Conservation (phyloP, 1,140 invertebrate genomes). For the Cyclargus thomasi region DNA sequence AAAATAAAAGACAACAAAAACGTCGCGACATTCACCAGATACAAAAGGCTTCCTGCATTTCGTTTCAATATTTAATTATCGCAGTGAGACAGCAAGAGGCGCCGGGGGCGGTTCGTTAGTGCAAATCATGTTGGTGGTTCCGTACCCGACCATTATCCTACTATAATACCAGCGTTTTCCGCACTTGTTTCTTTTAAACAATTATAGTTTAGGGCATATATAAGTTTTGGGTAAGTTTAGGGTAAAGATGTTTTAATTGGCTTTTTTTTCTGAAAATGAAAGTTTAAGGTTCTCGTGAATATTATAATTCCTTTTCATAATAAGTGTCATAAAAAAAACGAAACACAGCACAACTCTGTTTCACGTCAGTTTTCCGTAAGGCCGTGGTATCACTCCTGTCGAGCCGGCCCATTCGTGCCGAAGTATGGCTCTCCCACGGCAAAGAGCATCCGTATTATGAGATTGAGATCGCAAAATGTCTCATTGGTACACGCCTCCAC, state of each 20-base stretch:
- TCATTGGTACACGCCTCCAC: no score
- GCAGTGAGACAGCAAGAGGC: constrained; percentile 20
- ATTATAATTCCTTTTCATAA: no score
- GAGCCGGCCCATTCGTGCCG: no score
- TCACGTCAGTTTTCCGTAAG: no score
- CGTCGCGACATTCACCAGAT: constrained; percentile 12
- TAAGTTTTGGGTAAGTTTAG: no score
- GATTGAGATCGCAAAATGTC: no score
- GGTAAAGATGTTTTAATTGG: neutral
- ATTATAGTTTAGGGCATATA: neutral
- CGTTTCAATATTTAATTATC: constrained; percentile 27
- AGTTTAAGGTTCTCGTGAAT: neutral
- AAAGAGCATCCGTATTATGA: no score
- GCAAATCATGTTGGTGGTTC: constrained; percentile 22
- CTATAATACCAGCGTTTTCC: constrained; percentile 4
- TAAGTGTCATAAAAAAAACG: no score
- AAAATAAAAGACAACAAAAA: constrained; percentile 11
- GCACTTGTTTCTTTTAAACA: neutral
- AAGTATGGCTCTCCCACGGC: no score
- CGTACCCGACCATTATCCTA: constrained; percentile 10
- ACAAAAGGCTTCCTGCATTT: constrained; percentile 16
- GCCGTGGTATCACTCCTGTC: no score
- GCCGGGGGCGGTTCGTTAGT: constrained; percentile 21
- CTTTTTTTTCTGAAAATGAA: neutral
- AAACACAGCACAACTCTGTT: no score